phyloP scores from a whole-genome alignment of 2,888 invertebrate species.

The Phania funesta region DNA sequence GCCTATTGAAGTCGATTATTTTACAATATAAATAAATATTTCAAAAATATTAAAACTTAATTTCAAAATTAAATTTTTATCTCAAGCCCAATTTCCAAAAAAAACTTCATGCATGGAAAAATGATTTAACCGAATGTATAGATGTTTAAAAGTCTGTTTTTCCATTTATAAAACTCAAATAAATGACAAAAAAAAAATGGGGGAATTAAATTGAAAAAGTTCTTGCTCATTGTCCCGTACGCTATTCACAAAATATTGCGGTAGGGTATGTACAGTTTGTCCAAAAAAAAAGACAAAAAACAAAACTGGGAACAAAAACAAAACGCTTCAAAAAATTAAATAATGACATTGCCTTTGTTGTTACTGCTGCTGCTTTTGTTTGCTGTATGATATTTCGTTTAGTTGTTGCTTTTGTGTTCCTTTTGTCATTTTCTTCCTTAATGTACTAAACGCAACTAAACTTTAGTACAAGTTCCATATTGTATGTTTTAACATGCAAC shows the following conservation, averaged over 20 bases:
- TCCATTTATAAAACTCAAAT: background rate
- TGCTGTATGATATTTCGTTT: slow-evolving; percentile 26
- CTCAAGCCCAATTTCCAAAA: too few species aligned
- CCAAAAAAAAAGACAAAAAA: slow-evolving; percentile 25
- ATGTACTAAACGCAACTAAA: slow-evolving; percentile 7
- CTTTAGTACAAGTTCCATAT: slow-evolving; percentile 24
- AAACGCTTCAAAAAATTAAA: slow-evolving; percentile 1
- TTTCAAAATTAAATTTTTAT: too few species aligned
- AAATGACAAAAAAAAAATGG: slow-evolving; percentile 15
- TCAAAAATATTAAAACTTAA: too few species aligned
- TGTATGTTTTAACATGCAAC: background rate
- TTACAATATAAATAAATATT: too few species aligned
- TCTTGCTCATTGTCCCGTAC: slow-evolving; percentile 1
- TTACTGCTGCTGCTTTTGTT: slow-evolving; percentile 28
- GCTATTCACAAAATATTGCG: slow-evolving; percentile 59
- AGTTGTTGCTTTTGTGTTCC: slow-evolving; percentile 17
- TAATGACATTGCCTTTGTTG: slow-evolving; percentile 1
- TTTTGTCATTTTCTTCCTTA: slow-evolving; percentile 22
- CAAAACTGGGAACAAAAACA: too few species aligned
- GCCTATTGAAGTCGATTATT: too few species aligned
- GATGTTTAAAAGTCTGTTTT: background rate
- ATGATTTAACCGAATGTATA: background rate
- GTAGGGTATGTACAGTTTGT: slow-evolving; percentile 63
- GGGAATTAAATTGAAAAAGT: slow-evolving; percentile 24
- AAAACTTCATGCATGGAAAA: background rate